Evolutionary conservation across 2,797 vertebrate genomes (phyloP), one percentile per base, ranked within the genome.

Genomic region (Liasis olivaceus): DNA sequence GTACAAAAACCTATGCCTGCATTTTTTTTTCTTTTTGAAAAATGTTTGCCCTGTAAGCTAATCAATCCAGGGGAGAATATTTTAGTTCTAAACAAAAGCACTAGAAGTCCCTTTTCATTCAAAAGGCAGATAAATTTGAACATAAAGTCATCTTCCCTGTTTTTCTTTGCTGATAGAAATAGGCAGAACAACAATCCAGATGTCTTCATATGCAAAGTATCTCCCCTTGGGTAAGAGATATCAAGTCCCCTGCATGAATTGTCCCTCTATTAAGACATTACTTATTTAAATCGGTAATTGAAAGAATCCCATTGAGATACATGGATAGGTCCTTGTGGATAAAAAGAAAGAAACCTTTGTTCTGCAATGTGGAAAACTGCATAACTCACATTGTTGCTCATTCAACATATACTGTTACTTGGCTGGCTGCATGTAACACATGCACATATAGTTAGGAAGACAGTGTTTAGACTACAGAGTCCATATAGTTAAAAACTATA

Each of bases 211-310:
- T 94, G 72, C 4, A 7, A 93, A 89, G 47, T 85, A 81, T 36
- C 22, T 26, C 94, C 90, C 92, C 88, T 60, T 58, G 87, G 87
- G 90, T 72, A 1, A 86, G 88, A 62, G 22, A 94, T 86, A 26
- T 28, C 0, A 0, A 84, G 0, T 90, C 90, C 95, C 94, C 88
- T 89, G 92, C 62, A 93, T 89, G 91, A 62, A 91, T 94, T 95
- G 77, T 85, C 91, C 77, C 89, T 58, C 1, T 63, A 95, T 93
- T 92, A 72, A 95, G 89, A 91, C 93, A 92, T 86, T 59, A 56
- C 88, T 89, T 84, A 94, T 95, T 91, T 93, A n/a, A 72, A 94
- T 92, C 84, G 69, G 64, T 95, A 96, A 97, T 96, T 96, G 1
- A 93, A 96, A 89, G 91, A 91, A 94, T 89, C 62, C 58, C 94